Conservation (phyloP, 1,140 invertebrate species). For the Meloidogyne hapla region DNA sequence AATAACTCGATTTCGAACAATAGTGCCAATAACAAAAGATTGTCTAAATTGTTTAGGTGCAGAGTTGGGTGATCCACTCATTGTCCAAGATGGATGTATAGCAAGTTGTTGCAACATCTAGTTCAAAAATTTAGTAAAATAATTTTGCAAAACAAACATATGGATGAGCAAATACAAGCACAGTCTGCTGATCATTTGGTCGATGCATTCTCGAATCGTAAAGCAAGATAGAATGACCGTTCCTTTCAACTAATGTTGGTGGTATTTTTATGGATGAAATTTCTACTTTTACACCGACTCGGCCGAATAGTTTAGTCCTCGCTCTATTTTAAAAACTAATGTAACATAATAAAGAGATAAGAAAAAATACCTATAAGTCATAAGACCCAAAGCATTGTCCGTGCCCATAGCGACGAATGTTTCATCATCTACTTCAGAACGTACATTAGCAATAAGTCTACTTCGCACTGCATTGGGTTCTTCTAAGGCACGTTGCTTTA, state of each 20-base stretch:
- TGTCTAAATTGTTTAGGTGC: not conserved
- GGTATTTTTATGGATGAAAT: not conserved
- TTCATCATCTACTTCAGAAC: not conserved
- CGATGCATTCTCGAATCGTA: not conserved
- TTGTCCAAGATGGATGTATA: not conserved
- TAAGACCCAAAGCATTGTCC: not conserved
- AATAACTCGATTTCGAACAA: not conserved
- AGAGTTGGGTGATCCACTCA: not conserved
- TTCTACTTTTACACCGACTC: not conserved
- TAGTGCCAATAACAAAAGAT: slow-evolving; percentile 7
- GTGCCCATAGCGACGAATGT: slow-evolving; percentile 1
- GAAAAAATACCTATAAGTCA: not conserved
- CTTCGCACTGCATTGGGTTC: slow-evolving; percentile 1
- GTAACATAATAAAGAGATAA: not conserved
- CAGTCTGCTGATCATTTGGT: not conserved
- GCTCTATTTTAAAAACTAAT: not conserved
- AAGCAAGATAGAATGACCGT: not conserved
- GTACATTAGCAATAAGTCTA: not conserved
- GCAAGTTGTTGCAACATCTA: not conserved
- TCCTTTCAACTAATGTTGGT: not conserved
- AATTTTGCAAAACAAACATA: not conserved
- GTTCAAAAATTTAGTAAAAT: not conserved
- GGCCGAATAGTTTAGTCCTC: not conserved
- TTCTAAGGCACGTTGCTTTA: not conserved
- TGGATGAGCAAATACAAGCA: slow-evolving; percentile 15